Evolutionary conservation across 2,888 invertebrate species (phyloP).

Genomic region (Stenchaetothrips biformis): DNA sequence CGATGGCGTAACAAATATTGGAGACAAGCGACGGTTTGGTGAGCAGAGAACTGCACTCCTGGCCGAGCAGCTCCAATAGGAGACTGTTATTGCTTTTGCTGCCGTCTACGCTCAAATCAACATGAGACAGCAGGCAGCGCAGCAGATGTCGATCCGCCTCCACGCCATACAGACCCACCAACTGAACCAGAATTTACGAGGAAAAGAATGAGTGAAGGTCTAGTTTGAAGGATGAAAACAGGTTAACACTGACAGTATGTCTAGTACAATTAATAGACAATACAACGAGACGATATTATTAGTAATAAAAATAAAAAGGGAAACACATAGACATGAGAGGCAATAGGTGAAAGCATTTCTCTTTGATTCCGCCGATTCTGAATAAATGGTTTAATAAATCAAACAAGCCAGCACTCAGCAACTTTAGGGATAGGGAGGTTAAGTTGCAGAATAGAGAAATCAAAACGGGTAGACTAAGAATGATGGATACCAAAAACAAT

Average conservation of each 20-base stretch:
- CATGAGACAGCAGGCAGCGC: constrained; percentile 86
- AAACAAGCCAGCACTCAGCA: too few relatives aligned
- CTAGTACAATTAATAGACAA: background rate
- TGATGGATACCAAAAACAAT: too few relatives aligned
- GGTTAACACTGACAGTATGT: constrained; percentile 25
- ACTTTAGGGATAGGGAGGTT: too few relatives aligned
- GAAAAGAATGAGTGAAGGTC: constrained; percentile 27
- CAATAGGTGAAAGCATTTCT: background rate
- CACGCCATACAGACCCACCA: constrained; percentile 86
- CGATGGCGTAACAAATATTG: constrained; percentile 81
- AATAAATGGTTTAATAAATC: background rate
- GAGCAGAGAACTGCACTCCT: constrained; percentile 72
- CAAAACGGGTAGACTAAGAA: too few relatives aligned
- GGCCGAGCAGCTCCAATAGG: constrained; percentile 69
- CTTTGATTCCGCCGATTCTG: background rate
- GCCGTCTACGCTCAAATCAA: constrained; percentile 67
- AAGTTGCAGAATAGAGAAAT: too few relatives aligned
- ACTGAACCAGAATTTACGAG: constrained; percentile 53
- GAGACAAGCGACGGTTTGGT: constrained; percentile 83
- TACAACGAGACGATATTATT: background rate
- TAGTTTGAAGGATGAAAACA: constrained; percentile 25
- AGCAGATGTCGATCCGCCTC: constrained; percentile 96
- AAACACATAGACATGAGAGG: background rate
- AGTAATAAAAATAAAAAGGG: background rate
- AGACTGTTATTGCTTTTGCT: constrained; percentile 41